These are phyloP conservation scores for Leptinotarsa undecemlineata DNA, from an alignment of 1,140 invertebrate genomes.

Conservation along the genomic window DNA sequence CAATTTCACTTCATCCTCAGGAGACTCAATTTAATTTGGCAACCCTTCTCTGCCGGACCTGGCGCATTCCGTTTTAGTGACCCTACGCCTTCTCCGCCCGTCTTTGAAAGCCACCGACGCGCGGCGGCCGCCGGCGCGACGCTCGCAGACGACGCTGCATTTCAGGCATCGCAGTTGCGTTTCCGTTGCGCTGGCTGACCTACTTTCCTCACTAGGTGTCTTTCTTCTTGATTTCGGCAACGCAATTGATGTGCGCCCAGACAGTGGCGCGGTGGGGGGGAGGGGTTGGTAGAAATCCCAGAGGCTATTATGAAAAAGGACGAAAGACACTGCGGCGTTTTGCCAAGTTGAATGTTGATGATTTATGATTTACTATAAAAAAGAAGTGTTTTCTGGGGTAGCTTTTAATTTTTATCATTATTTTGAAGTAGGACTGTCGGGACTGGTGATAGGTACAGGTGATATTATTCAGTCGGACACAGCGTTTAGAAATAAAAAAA, in stretches of 20 bases:
- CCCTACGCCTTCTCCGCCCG: constrained; percentile 4
- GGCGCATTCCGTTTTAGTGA: constrained; percentile 4
- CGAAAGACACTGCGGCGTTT: background rate
- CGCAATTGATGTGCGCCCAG: constrained; percentile 7
- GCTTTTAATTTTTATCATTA: too few relatives aligned
- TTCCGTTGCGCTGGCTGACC: constrained; percentile 21
- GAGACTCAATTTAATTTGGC: background rate
- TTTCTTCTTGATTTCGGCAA: constrained; percentile 3
- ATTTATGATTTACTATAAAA: too few relatives aligned
- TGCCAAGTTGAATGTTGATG: background rate
- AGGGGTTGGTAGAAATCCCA: background rate
- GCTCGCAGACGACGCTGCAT: constrained; percentile 3
- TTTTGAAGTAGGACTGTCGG: too few relatives aligned
- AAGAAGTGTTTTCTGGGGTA: too few relatives aligned
- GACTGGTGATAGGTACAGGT: too few relatives aligned
- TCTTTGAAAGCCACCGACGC: background rate
- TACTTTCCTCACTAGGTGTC: constrained; percentile 14
- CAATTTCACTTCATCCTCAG: background rate
- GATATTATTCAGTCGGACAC: too few relatives aligned
- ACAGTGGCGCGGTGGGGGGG: background rate
- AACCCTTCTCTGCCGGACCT: background rate
- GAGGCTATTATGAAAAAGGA: background rate
- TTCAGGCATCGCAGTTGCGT: constrained; percentile 17
- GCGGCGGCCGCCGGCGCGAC: background rate
- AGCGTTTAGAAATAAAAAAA: too few relatives aligned